Base-by-base conservation (phyloP, 2,113 vertebrate species). In the Cathartes aura region DNA sequence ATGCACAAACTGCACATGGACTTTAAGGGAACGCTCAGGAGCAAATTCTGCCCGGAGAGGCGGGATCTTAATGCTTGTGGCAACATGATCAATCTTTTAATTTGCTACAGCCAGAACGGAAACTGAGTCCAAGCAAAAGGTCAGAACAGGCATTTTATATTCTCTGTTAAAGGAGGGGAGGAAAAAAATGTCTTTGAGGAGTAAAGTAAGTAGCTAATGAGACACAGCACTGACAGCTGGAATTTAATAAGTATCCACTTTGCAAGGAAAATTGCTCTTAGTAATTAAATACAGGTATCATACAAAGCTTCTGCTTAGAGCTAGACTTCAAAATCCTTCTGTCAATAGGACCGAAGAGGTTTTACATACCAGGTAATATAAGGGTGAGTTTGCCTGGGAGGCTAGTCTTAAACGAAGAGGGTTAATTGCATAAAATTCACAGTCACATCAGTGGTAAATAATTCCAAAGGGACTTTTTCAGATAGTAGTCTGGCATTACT, bases 151-250 rank as follows among this genome's bases (percentile, higher is more conserved):
- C 92, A 96, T 92, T 97, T 97, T 98, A 97, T 96, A 97, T 91
- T 97, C 96, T 96, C 90, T 92, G 75, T 94, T 97, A 95, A 90
- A 93, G 58, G 45, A 94, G 70, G 13, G n/a, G 55, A 95, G 70
- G 71, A 27, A 94, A 98, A 93, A 96, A 89, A 87, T 55, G 97
- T 96, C 97, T 98, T 97, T 98, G 97, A 98, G 98, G 96, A 97
- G 97, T 95, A 94, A 98, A 98, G 93, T 93, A 95, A 93, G 92
- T 78, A 87, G 80, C 94, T 98, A 98, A 98, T 97, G 92, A 98
- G 95, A 98, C 87, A 97, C 98, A 98, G 98, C 82, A 97, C 74
- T 96, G 95, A 96, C 96, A 96, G 92, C 85, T 95, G 95, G 92
- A 96, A 97, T 95, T 95, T 95, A 96, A 79, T 96, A 97, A 94